Base-by-base conservation (phyloP, 2,113 vertebrate species). In the Poeciliopsis occidentalis region DNA sequence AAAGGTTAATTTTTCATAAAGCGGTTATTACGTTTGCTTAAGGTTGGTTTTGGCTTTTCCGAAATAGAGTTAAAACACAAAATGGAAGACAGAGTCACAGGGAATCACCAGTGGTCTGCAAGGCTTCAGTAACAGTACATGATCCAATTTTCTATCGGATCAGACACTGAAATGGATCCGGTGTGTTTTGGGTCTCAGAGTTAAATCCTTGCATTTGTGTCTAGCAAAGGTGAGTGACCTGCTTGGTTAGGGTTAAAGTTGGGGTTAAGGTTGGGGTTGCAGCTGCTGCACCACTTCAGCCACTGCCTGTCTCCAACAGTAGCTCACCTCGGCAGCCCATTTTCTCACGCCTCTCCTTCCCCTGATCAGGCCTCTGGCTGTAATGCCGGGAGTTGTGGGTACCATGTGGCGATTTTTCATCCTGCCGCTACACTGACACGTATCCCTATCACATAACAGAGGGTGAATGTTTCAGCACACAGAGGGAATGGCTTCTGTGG, bases 281-380 rank as follows among this genome's bases (percentile, higher is more conserved):
- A 86, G 85, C 89, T 85, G 85, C 77, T 79, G 41, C 24, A 51
- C 27, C 60, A 37, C 3, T 34, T 47, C 44, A 15, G 13, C 61
- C 3, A 17, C 37, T 4, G 29, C 71, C 32, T 26, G 61, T 69
- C 34, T 64, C 67, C 47, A 4, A 47, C 13, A 73, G 61, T 67
- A 12, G 17, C 26, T 62, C 60, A 37, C 27, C 64, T 64, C 61
- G 27, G 6, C 29, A 27, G 8, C 24, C 62, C 70, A 51, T 71
- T 83, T 84, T 81, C 79, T 78, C 72, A 83, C 74, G 60, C 76
- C 76, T 81, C 64, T 83, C 64, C 57, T 85, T 71, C 85, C 70
- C 83, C 73, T 71, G 70, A 78, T 87, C 81, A 65, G 80, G 67
- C 73, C 78, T 73, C 73, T 76, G 72, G 77, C 81, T 76, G 69